Base-by-base conservation (phyloP, 2,888 invertebrate genomes). In the Metellina segmentata region DNA sequence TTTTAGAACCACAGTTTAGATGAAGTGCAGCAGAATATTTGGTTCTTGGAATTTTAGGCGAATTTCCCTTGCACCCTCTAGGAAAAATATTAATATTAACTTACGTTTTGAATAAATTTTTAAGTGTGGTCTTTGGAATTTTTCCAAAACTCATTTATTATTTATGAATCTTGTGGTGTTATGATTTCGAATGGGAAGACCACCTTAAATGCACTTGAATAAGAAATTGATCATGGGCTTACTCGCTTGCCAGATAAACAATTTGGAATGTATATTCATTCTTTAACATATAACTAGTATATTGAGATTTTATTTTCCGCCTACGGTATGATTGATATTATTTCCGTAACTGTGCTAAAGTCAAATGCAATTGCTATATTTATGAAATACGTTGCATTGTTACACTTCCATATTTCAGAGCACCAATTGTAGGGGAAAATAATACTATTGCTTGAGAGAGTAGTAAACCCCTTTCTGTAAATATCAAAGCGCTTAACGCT, bases 1-100 rank as follows among this genome's bases (percentile, higher is more conserved):
- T 85, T 75, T 75, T 52, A 61, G 34, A 61, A 85, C 75, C 61
- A 48, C 85, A 75, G 51, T 85, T 74, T 85, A 85, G 61, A 61
- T 61, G 61, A 61, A 61, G 19, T 13, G 19, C 51, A 5, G 7
- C 71, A 51, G 72, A 82, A 82, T 82, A 72, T 82, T 82, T 82
- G 9, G n/a, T 61, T 61, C 79, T 34, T 61, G 53, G 13, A 13
- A 16, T 52, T 75, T 53, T 53, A 34, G 19, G 53, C 74, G 52
- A 53, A 74, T 75, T 85, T 75, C 52, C 5, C 9, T 75, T 11
- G 61, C 53, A 16, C 61, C 6, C 48, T 9, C 72, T n/a, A 75
- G 72, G 61, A 48, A 34, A 19, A 34, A 85, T 61, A 53, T 74
- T 74, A 74, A 72, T 75, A 34, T 61, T 34, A 74, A 34, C 52